Conservation (phyloP, 2,888 invertebrate species). For the Lingula anatina region DNA sequence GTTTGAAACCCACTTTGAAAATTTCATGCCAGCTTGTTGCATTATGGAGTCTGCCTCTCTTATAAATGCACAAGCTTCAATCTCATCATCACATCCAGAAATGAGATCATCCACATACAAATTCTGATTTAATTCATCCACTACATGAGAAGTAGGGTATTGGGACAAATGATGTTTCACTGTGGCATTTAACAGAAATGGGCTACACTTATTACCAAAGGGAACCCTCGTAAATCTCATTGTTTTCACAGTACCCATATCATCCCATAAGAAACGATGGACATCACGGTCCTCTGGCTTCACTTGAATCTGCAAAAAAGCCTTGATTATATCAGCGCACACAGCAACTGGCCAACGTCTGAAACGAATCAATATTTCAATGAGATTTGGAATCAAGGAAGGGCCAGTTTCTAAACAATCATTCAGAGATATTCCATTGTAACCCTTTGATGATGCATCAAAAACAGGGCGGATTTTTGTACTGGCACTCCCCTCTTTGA, state of each 20-base stretch:
- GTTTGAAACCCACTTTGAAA: constrained; percentile 20
- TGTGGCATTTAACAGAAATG: constrained; percentile 2
- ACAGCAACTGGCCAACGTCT: constrained; percentile 10
- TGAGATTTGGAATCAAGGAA: constrained; percentile 8
- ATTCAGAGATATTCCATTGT: constrained; percentile 10
- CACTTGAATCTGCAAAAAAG: constrained; percentile 10
- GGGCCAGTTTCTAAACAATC: constrained; percentile 17
- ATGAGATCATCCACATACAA: neutral
- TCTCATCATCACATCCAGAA: neutral
- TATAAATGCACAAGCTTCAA: neutral
- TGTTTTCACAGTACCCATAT: neutral
- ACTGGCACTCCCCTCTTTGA: constrained; percentile 3
- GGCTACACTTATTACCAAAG: constrained; percentile 7
- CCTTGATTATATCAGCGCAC: constrained; percentile 13
- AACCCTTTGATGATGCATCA: constrained; percentile 14
- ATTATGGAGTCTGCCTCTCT: constrained; percentile 9
- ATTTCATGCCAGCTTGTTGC: constrained; percentile 11
- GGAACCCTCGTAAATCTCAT: constrained; percentile 5
- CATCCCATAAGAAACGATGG: constrained; percentile 10
- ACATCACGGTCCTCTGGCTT: constrained; percentile 8
- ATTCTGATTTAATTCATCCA: neutral
- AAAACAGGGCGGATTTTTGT: constrained; percentile 24
- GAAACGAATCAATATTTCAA: constrained; percentile 11
- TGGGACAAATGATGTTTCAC: neutral
- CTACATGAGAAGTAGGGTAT: neutral